Conservation (phyloP, 2,113 vertebrate genomes). For the Eira barbara region DNA sequence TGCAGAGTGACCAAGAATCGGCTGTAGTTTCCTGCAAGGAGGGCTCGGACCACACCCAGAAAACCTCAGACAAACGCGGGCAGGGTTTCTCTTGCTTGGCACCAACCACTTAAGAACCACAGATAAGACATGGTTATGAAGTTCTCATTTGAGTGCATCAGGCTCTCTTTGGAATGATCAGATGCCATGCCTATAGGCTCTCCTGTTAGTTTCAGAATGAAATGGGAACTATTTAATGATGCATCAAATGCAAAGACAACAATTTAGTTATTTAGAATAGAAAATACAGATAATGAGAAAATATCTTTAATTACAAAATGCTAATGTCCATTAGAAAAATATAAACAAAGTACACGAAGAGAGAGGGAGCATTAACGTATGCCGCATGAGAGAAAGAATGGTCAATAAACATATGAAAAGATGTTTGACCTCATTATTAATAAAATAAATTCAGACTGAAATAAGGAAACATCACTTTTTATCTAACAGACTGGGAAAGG, state of each 20-base stretch:
- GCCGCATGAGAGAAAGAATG: background rate
- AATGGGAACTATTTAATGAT: background rate
- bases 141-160: background rate
- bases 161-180: background rate
- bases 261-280: background rate
- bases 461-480: background rate
- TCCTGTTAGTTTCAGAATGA: background rate
- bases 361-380: background rate
- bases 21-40: background rate
- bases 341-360: background rate
- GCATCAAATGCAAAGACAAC: background rate
- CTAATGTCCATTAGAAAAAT: background rate
- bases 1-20: background rate
- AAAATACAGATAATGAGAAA: background rate
- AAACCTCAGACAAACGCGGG: background rate
- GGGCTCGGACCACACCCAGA: background rate
- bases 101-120: background rate
- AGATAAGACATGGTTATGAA: fast-evolving
- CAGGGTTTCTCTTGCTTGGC: background rate
- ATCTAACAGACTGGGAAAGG: background rate
- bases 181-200: background rate
- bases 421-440: background rate
- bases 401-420: background rate
- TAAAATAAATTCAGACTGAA: background rate
- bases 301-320: background rate